Percentiles rank a stretch among this genome's conserved stretches.
phyloP scores from a whole-genome alignment of 2,888 invertebrate species.

The Torymus aiolomorphi region DNA sequence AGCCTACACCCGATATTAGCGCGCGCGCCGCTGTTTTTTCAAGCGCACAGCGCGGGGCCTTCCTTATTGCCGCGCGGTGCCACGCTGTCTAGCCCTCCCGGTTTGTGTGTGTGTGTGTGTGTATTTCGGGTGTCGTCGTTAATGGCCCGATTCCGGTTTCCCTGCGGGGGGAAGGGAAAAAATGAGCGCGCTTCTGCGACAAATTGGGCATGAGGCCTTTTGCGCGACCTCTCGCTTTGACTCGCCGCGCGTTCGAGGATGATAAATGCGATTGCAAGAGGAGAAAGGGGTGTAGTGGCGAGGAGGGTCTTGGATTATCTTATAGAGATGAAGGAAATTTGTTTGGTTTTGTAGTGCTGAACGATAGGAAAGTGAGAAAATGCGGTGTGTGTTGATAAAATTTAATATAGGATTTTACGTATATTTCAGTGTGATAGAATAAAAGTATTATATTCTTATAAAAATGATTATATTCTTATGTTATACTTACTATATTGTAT shows the following conservation, averaged over 20 bases:
- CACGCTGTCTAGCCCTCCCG: constrained; percentile 68
- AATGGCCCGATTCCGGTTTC: constrained; percentile 38
- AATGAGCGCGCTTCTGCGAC: constrained; percentile 47
- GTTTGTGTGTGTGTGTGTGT: background rate
- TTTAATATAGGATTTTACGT: no score
- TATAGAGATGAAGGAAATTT: no score
- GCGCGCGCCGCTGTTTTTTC: constrained; percentile 71
- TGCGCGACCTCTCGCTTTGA: constrained; percentile 6
- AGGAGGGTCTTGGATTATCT: no score
- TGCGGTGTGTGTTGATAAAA: no score
- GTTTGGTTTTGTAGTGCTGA: no score
- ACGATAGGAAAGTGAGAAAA: no score
- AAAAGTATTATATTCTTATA: no score
- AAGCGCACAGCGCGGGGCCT: constrained; percentile 72
- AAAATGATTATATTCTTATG: no score
- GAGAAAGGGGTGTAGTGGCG: no score
- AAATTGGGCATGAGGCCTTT: constrained; percentile 52
- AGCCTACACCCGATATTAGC: constrained; percentile 71
- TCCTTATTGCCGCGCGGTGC: constrained; percentile 74
- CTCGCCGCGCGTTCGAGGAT: background rate
- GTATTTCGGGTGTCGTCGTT: constrained; percentile 29
- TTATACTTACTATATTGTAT: no score
- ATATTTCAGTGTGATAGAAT: no score
- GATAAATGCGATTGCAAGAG: no score
- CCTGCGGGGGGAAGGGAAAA: background rate